Base-by-base conservation (phyloP, 1,140 invertebrate species). In the Campodea augens region DNA sequence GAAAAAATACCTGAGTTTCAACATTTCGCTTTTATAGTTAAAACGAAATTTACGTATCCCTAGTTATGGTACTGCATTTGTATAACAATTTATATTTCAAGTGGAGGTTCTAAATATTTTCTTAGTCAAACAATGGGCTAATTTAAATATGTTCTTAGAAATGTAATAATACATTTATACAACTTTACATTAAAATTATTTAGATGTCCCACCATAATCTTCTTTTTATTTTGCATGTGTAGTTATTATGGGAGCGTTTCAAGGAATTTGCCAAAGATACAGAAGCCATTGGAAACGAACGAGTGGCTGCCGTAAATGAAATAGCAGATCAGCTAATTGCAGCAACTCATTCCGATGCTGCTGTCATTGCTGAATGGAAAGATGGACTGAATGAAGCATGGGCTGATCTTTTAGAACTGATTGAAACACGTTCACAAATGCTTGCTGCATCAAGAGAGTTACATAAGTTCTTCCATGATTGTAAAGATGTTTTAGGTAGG, bases 391-490 rank as follows among this genome's bases (percentile, higher is more conserved):
- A 97, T 65, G 95, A 99, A 63, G 82, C 88, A 12, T 99, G 93
- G 95, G 90, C 96, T 61, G 96, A 99, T 65, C 68, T 99, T 47
- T 65, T 98, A 7, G 96, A 99, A 65, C 67, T 99, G 43, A 98
- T 99, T 51, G 90, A 98, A 56, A 99, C 96, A 1, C 74, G 96
- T 50, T 93, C 87, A 25, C 91, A 93, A 64, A 92, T 96, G 83
- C 63, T 98, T 52, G 84, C 86, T 27, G 90, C 92, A 3, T 93
- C 89, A 25, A 79, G 92, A 57, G 89, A 98, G 63, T 67, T 98
- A 38, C 92, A 98, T 68, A 98, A 98, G 67, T 99, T 97, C 80
- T 98, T 97, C 84, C 89, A 98, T 65, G 96, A 99, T 66, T 99
- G 95, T 70, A 97, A 98, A 68, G 96, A 99, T 62, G 84, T 95